A percentile compares a stretch with the other conserved stretches of the same genome.
phyloP scores from a whole-genome alignment of 2,888 invertebrate genomes.

The Eurois occulta region DNA sequence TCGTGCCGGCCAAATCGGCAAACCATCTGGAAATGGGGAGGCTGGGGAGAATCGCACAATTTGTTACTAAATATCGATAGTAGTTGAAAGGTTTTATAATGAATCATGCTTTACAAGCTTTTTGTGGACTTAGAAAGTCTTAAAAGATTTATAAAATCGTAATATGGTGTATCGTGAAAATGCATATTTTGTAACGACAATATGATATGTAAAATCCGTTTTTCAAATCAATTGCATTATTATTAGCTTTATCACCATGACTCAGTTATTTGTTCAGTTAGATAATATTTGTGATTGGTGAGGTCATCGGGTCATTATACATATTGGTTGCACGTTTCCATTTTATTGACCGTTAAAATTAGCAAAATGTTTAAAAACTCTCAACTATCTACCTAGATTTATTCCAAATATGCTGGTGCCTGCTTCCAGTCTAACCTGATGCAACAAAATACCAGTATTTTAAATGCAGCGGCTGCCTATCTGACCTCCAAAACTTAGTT shows the following conservation, averaged over 20 bases:
- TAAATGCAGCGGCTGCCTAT: neutral
- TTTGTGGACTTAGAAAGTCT: neutral
- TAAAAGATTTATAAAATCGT: neutral
- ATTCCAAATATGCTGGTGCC: neutral
- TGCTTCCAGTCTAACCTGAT: neutral
- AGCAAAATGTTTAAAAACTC: neutral
- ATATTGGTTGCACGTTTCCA: slow-evolving; percentile 21
- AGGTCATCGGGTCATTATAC: slow-evolving; percentile 54
- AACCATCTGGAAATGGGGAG: slow-evolving; percentile 84
- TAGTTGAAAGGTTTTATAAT: slow-evolving; percentile 60
- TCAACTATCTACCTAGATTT: neutral
- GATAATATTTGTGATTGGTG: slow-evolving; percentile 50
- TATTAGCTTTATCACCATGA: slow-evolving; percentile 52
- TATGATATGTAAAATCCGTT: slow-evolving; percentile 1
- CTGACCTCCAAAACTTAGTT: neutral
- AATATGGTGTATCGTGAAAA: neutral
- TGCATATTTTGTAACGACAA: neutral
- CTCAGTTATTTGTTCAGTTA: slow-evolving; percentile 50
- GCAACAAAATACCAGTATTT: neutral
- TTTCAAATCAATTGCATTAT: slow-evolving; percentile 49
- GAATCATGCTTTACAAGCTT: slow-evolving; percentile 26
- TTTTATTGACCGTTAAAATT: slow-evolving; percentile 24
- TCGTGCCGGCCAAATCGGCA: slow-evolving; percentile 70
- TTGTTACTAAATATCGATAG: slow-evolving; percentile 78
- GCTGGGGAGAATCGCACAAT: slow-evolving; percentile 72